A percentile compares a stretch with the other conserved stretches of the same genome.
Conservation (phyloP, 2,888 invertebrate genomes). For the Polydrusus tereticollis region DNA sequence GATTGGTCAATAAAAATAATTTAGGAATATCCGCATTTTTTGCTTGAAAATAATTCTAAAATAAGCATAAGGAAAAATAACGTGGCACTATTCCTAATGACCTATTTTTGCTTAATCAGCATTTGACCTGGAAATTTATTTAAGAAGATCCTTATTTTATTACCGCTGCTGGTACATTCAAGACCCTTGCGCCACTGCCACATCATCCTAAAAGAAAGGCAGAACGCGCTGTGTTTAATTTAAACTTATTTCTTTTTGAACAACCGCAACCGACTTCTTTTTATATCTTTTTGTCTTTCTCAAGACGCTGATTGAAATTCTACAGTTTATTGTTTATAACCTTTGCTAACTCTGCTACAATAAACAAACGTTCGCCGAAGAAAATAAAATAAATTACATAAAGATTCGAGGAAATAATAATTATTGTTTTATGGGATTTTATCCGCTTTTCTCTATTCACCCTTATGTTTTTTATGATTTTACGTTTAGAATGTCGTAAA, state of each 20-base stretch:
- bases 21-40: too few relatives aligned
- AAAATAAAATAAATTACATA: too few relatives aligned
- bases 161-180: not conserved
- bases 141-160: not conserved
- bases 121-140: not conserved
- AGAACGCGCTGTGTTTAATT: constrained; percentile 1
- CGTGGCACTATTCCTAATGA: not conserved
- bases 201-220: not conserved
- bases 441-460: too few relatives aligned
- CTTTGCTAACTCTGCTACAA: not conserved
- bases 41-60: too few relatives aligned
- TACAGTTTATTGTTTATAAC: constrained; percentile 1
- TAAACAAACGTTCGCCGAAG: not conserved
- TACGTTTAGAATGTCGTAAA: too few relatives aligned
- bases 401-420: too few relatives aligned
- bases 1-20: too few relatives aligned
- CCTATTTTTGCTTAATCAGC: not conserved
- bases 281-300: not conserved
- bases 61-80: not conserved
- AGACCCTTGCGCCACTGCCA: not conserved
- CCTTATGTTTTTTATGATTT: too few relatives aligned
- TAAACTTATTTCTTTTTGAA: constrained; percentile 2
- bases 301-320: not conserved
- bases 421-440: too few relatives aligned
- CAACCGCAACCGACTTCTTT: not conserved